Base-by-base conservation (phyloP, 2,113 vertebrate genomes). In the Lepisosteus osseus region DNA sequence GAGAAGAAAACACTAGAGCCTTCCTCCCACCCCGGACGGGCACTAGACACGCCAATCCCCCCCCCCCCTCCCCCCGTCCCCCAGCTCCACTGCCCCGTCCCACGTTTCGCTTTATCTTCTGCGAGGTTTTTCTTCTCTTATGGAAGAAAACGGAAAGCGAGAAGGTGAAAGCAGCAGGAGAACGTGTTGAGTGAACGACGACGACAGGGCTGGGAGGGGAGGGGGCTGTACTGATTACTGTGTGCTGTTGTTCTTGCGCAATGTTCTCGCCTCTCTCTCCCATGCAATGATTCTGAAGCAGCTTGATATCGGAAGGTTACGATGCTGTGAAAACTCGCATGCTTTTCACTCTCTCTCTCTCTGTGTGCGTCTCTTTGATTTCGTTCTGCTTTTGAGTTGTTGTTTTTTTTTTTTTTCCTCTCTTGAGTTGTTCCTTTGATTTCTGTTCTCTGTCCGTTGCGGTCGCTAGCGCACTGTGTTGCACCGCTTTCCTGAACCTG, bases 291-390 rank as follows among this genome's bases (percentile, higher is more conserved):
- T 74, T 88, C 91, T 91, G 89, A 83, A 91, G 90, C 93, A 81
- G 86, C 78, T 88, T 77, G 86, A 83, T 78, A 44, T 51, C 85
- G 78, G 17, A 72, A 56, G 43, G 7, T 57, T 68, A 29, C 54
- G 78, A 90, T 88, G 83, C 87, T 88, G 94, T 94, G 93, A 94
- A 95, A 94, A 94, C 82, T 87, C 82, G 97, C 97, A 99, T 97
- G 95, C 86, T 91, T 93, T 95, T 92, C 82, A 89, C 92, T 94
- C 82, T 80, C 91, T 93, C 82, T 74, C 82, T 86, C 89, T 85
- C 77, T 62, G 44, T 61, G 54, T 72, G 40, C 3, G n/a, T 72
- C 62, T 65, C 77, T 86, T 74, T 17, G 12, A 3, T 9, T 43
- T 41, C 72, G 87, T 88, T 89, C 83, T 57, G 65, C 14, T 74